phyloP scores from a whole-genome alignment of 2,797 vertebrate genomes.

The Tokudaia tokunoshimensis region DNA sequence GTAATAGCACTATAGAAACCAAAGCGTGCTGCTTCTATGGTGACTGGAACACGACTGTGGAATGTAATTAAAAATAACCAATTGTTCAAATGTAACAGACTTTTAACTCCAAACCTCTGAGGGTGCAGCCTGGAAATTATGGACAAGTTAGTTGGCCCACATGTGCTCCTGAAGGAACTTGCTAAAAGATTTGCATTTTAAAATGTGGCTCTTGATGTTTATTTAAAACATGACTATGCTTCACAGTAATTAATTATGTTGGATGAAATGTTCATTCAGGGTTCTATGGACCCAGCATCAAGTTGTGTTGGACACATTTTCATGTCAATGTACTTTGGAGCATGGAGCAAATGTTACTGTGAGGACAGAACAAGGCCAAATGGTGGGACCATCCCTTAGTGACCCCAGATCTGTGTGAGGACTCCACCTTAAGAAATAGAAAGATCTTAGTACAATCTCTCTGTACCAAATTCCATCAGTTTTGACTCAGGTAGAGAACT shows the following conservation, averaged over 20 bases:
- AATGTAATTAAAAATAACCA: background rate
- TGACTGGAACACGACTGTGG: background rate
- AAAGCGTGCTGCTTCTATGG: background rate
- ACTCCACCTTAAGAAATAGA: background rate
- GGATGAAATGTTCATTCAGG: background rate
- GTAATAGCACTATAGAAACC: slow-evolving; percentile 5
- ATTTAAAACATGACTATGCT: background rate
- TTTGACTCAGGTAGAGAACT: slow-evolving; percentile 16
- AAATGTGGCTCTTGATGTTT: background rate
- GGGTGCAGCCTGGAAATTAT: background rate
- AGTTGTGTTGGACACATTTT: background rate
- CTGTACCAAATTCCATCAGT: background rate
- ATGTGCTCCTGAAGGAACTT: background rate
- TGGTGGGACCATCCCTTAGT: background rate
- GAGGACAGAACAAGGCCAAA: background rate
- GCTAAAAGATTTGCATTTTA: background rate
- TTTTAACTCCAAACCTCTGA: background rate
- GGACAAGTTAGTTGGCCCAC: background rate
- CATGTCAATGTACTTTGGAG: background rate
- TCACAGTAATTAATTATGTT: background rate
- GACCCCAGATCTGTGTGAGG: background rate
- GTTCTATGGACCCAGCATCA: background rate
- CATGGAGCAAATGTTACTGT: background rate
- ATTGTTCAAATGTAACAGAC: background rate
- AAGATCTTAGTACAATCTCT: background rate